These are phyloP conservation scores for Sturnira hondurensis DNA, from an alignment of 2,113 vertebrate species.

Conservation along the genomic window DNA sequence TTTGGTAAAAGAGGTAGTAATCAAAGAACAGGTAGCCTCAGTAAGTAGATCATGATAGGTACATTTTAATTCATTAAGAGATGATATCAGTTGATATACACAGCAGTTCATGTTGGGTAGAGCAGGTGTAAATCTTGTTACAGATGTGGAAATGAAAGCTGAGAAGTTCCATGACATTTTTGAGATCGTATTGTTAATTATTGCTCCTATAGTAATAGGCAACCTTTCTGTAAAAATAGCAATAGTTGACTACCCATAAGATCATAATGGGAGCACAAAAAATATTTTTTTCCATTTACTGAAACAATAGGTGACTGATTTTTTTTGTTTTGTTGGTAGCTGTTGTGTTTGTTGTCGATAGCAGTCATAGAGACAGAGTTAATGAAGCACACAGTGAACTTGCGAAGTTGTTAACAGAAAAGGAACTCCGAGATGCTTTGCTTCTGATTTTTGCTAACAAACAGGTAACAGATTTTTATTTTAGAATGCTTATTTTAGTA, in stretches of 20 bases:
- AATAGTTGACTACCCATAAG: background rate
- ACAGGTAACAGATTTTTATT: slow-evolving; percentile 85
- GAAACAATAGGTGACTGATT: slow-evolving; percentile 35
- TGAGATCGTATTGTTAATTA: background rate
- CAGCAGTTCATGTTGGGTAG: background rate
- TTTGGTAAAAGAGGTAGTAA: slow-evolving; percentile 27
- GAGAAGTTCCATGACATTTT: background rate
- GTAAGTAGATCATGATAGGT: background rate
- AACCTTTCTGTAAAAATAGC: slow-evolving; percentile 23
- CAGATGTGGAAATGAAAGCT: background rate
- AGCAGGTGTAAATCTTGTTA: background rate
- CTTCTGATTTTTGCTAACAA: slow-evolving; percentile 99
- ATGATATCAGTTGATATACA: background rate
- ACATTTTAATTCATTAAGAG: slow-evolving; percentile 27
- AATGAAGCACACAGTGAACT: slow-evolving; percentile 97
- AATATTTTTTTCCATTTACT: slow-evolving; percentile 32
- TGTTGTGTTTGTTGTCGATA: slow-evolving; percentile 97
- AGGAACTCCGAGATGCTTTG: slow-evolving; percentile 95
- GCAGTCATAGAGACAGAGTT: slow-evolving; percentile 94
- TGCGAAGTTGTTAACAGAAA: slow-evolving; percentile 95
- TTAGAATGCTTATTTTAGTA: slow-evolving; percentile 45
- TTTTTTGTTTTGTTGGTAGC: slow-evolving; percentile 80
- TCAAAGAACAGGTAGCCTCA: slow-evolving; percentile 25
- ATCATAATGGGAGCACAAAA: background rate
- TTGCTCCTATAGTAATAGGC: background rate